These are phyloP conservation scores for Oreamnos americanus DNA, from an alignment of 2,113 vertebrate species.

Conservation along the genomic window DNA sequence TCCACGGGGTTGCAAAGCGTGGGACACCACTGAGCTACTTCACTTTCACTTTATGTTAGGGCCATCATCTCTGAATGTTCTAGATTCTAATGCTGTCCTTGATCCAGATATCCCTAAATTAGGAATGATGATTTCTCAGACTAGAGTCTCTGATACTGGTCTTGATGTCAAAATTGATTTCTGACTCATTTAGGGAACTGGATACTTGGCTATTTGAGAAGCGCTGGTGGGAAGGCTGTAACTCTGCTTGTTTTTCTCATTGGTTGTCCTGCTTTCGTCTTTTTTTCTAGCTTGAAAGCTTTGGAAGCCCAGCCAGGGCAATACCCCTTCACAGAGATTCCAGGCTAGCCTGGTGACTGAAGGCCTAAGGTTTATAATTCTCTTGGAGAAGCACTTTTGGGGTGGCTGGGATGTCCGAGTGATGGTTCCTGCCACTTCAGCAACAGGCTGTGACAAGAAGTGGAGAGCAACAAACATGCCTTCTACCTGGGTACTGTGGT, in stretches of 20 bases:
- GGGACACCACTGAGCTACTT: no score
- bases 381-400: neutral
- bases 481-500: neutral
- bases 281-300: slow-evolving; percentile 11
- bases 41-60: no score
- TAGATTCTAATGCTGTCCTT: neutral
- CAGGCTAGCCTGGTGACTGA: neutral
- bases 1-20: no score
- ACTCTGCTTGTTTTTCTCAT: neutral
- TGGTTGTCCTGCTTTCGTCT: neutral
- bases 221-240: neutral
- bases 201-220: neutral
- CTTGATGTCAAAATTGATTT: slow-evolving; percentile 57
- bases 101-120: slow-evolving; percentile 18
- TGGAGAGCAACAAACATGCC: accelerated
- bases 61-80: neutral
- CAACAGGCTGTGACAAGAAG: neutral
- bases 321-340: neutral
- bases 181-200: slow-evolving; percentile 59
- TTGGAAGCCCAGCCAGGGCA: neutral
- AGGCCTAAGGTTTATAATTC: neutral
- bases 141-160: slow-evolving; percentile 73
- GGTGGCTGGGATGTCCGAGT: neutral
- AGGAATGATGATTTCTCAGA: slow-evolving; percentile 74
- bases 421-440: neutral